Base-by-base conservation (phyloP, 2,888 invertebrate species). In the Thysanoteuthis rhombus region DNA sequence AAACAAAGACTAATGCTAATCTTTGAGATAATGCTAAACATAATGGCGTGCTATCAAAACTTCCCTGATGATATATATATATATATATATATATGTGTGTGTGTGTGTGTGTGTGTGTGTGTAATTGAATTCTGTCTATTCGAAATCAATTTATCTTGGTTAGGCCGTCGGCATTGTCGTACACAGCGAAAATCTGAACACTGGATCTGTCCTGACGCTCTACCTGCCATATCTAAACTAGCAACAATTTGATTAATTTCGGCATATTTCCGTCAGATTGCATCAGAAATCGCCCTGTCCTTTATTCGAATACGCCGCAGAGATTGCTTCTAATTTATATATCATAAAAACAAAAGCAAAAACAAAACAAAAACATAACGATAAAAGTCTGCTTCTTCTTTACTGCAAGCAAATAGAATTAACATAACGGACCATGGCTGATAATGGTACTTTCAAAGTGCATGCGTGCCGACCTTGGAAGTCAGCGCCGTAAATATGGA, bases 221-320 rank as follows among this genome's bases (percentile, higher is more conserved):
- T 75, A n/a, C 75, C 75, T 75, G n/a, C n/a, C n/a, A 75, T 75
- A 75, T 75, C n/a, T 75, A 36, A 75, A 75, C 75, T 75, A 16
- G 75, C n/a, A n/a, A 75, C 75, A 75, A 75, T 75, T 75, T 75
- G 75, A 75, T 75, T 75, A 75, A 75, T 75, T n/a, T n/a, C 75
- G n/a, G 75, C 75, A 75, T 75, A 75, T 75, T 75, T 75, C n/a
- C 75, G 75, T 75, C 75, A 75, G 75, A 75, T 75, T 36, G n/a
- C 75, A 75, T 75, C 75, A 75, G 19, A 75, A 75, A 75, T 75
- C 75, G 75, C n/a, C 75, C 36, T 36, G n/a, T 75, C n/a, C 22
- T 75, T 32, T n/a, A n/a, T 75, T n/a, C 32, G 75, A 8, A 32
- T 75, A 75, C 32, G 75, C 75, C 75, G 75, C n/a, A n/a, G 32